Evolutionary conservation across 2,888 invertebrate species (phyloP).

Genomic region (Cephus nigrinus): DNA sequence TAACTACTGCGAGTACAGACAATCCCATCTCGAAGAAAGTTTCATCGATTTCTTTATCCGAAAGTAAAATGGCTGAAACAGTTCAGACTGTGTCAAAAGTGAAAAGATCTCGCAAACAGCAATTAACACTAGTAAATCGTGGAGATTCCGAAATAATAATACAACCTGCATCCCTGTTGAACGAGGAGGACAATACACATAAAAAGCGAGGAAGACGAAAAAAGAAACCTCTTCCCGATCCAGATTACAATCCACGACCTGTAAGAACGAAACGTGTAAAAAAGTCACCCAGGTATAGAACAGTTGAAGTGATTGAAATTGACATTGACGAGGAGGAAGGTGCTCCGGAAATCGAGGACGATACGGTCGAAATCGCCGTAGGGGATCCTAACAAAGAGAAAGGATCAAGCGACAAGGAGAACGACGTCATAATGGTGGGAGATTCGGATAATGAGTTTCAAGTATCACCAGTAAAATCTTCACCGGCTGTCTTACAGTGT

Average conservation of each 20-base stretch:
- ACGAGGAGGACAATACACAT: constrained; percentile 37
- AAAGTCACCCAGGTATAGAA: constrained; percentile 11
- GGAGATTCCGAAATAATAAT: constrained; percentile 63
- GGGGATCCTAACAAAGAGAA: constrained; percentile 58
- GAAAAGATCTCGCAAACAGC: constrained; percentile 61
- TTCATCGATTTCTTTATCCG: constrained; percentile 23
- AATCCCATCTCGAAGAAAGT: background rate
- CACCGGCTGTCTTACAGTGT: constrained; percentile 45
- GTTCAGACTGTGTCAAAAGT: constrained; percentile 31
- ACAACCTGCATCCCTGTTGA: constrained; percentile 52
- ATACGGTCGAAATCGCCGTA: constrained; percentile 54
- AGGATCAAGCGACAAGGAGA: constrained; percentile 62
- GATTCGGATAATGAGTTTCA: constrained; percentile 53
- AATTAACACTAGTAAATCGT: constrained; percentile 59
- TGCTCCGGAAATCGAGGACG: constrained; percentile 19
- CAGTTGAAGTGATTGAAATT: constrained; percentile 58
- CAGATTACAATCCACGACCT: constrained; percentile 45
- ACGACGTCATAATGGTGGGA: constrained; percentile 58
- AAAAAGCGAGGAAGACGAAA: constrained; percentile 45
- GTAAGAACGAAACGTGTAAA: constrained; percentile 35
- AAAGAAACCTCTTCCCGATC: constrained; percentile 41
- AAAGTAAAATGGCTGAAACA: constrained; percentile 16
- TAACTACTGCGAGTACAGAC: constrained; percentile 14
- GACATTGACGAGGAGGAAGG: constrained; percentile 53
- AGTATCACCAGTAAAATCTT: background rate